Conservation (phyloP, 92 coral and sea anemone genomes). For the Metridium senile region DNA sequence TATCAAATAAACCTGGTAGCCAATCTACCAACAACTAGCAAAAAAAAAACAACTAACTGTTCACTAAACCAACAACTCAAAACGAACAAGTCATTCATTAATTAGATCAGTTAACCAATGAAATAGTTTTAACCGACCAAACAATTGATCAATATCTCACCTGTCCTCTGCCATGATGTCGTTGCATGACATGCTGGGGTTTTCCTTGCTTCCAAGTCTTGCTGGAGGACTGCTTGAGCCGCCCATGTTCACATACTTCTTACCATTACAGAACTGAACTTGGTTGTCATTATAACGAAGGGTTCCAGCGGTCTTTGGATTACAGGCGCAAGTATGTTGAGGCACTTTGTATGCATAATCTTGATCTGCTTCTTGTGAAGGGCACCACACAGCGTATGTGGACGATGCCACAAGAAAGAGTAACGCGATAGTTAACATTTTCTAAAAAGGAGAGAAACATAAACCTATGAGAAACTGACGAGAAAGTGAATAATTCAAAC, state of each 20-base stretch:
- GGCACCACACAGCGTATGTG: not conserved
- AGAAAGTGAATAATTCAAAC: not conserved
- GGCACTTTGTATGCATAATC: constrained; percentile 10
- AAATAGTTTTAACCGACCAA: too few relatives aligned
- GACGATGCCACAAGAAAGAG: constrained; percentile 20
- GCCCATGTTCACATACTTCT: constrained; percentile 29
- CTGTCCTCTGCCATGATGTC: constrained; percentile 17
- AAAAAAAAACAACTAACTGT: not conserved
- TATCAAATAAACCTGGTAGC: not conserved
- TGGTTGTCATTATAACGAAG: constrained; percentile 44
- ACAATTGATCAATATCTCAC: too few relatives aligned
- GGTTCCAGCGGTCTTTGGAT: constrained; percentile 31
- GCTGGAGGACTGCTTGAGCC: not conserved
- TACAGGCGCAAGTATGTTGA: constrained; percentile 33
- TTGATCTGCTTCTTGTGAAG: not conserved
- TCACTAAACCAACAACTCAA: not conserved
- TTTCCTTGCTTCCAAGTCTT: constrained; percentile 14
- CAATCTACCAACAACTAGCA: not conserved
- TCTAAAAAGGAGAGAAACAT: not conserved
- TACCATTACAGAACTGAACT: constrained; percentile 46
- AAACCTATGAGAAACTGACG: not conserved
- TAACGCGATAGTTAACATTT: not conserved
- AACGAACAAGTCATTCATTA: not conserved
- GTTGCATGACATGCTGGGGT: constrained; percentile 43
- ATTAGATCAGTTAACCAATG: too few relatives aligned